Percentiles rank a stretch among this genome's conserved stretches.
Evolutionary conservation across 2,888 invertebrate genomes (phyloP).

Genomic region (Marasmarcha lunaedactyla): DNA sequence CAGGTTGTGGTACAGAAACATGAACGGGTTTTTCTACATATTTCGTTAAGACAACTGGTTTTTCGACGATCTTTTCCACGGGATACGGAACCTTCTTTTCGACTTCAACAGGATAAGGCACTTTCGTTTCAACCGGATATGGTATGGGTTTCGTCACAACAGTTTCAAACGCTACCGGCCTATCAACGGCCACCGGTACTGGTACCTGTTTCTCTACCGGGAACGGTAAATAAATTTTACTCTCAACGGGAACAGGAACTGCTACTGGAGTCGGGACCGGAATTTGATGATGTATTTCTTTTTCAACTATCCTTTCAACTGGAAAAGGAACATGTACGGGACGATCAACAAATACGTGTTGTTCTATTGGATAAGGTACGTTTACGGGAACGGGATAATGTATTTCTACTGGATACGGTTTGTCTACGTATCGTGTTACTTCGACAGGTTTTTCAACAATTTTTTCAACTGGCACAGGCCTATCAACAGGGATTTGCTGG

Average conservation of each 20-base stretch:
- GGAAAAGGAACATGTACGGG: conserved; percentile 60
- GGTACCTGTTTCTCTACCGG: conserved; percentile 49
- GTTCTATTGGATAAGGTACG: conserved; percentile 60
- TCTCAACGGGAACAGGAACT: too few species aligned
- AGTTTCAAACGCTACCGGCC: too few species aligned
- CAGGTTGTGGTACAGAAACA: conserved; percentile 47
- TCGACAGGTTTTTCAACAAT: conserved; percentile 65
- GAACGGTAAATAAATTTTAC: conserved; percentile 31
- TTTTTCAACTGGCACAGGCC: conserved; percentile 52
- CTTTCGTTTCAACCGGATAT: conserved; percentile 62
- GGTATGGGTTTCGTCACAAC: conserved; percentile 40
- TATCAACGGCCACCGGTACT: too few species aligned
- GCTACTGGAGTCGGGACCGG: conserved; percentile 55
- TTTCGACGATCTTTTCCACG: conserved; percentile 66
- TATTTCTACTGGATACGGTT: conserved; percentile 70
- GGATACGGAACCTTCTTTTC: conserved; percentile 60
- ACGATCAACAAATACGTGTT: conserved; percentile 62
- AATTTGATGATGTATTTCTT: conserved; percentile 45
- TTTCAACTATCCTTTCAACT: conserved; percentile 65
- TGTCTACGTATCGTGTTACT: conserved; percentile 64
- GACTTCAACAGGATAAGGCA: conserved; percentile 53
- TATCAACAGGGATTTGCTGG: conserved; percentile 43
- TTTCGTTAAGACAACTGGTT: conserved; percentile 62
- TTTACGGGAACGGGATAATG: conserved; percentile 65
- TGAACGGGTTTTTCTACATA: conserved; percentile 50